phyloP scores from a whole-genome alignment of 2,797 vertebrate species.

The Coracias cyanogaster region DNA sequence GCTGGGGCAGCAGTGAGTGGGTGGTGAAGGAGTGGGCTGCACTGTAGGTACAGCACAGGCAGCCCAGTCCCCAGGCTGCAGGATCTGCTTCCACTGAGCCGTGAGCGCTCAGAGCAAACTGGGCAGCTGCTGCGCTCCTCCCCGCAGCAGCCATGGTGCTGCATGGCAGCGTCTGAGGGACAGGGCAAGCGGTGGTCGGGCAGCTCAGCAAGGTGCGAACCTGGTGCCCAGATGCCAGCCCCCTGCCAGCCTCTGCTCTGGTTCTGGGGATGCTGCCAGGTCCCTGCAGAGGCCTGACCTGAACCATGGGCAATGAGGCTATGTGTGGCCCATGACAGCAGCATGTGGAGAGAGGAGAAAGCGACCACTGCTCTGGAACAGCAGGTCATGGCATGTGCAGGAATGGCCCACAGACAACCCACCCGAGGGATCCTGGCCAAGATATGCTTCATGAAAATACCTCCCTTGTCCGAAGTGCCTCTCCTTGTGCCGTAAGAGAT shows the following conservation, averaged over 20 bases:
- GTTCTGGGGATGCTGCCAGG: background rate
- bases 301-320: background rate
- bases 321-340: accelerated
- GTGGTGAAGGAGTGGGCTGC: background rate
- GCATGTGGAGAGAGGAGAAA: background rate
- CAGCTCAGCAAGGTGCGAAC: background rate
- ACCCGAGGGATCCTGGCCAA: accelerated
- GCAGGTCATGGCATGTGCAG: background rate
- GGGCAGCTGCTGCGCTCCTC: background rate
- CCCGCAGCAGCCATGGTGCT: background rate
- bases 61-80: background rate
- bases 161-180: background rate
- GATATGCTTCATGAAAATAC: background rate
- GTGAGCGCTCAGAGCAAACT: background rate
- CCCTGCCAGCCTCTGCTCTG: background rate
- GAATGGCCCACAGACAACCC: background rate
- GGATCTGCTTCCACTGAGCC: background rate
- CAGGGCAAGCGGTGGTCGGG: background rate
- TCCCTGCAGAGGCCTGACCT: background rate
- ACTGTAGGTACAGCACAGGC: background rate
- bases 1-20: accelerated
- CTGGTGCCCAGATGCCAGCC: background rate
- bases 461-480: background rate
- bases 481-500: no score
- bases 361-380: no score